A percentile compares a stretch with the other conserved stretches of the same genome.
Conservation (phyloP, 2,888 invertebrate genomes). For the Aphidoletes aphidimyza region DNA sequence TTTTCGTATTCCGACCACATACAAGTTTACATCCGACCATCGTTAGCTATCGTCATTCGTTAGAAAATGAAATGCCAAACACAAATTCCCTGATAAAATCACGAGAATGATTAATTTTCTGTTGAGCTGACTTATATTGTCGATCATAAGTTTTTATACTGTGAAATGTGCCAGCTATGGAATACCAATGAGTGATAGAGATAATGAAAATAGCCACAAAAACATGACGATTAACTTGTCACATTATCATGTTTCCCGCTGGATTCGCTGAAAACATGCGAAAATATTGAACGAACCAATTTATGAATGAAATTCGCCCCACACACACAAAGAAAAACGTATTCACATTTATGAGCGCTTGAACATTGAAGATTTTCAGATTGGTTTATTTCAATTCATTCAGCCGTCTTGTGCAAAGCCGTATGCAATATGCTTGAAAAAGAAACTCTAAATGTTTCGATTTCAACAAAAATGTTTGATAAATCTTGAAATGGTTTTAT, state of each 20-base stretch:
- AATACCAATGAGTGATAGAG: not conserved
- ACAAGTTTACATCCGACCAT: not conserved
- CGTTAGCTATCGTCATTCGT: not conserved
- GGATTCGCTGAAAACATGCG: not conserved
- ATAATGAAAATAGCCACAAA: not conserved
- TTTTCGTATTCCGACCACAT: conserved; percentile 5
- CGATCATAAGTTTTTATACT: not conserved
- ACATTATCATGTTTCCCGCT: not conserved
- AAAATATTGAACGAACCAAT: no score
- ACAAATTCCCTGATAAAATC: not conserved
- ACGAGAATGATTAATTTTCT: not conserved
- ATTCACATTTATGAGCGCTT: no score
- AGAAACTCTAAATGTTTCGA: no score
- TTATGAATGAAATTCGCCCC: no score
- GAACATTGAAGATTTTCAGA: no score
- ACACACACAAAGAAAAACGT: no score
- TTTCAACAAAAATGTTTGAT: no score
- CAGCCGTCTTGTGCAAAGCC: no score
- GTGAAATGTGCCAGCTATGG: not conserved
- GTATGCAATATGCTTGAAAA: no score
- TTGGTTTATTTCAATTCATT: no score
- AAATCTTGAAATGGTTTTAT: not conserved
- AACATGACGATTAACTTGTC: not conserved
- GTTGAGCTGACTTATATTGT: not conserved
- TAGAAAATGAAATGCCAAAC: not conserved